Conservation (phyloP, 2,113 vertebrate species). For the Etheostoma cragini region DNA sequence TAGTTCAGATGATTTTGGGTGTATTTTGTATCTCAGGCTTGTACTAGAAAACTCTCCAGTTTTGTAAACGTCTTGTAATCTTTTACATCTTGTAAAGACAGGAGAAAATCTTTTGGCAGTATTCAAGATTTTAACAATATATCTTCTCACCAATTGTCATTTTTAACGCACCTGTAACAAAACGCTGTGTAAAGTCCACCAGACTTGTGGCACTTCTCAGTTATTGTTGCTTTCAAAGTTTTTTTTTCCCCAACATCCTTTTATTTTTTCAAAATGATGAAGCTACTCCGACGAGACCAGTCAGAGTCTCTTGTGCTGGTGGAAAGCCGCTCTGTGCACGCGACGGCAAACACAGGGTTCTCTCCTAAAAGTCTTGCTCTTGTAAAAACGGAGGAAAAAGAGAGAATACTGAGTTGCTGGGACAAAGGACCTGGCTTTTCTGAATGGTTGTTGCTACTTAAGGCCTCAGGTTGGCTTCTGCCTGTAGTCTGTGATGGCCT, state of each 20-base stretch:
- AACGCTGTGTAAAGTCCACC: conserved; percentile 39
- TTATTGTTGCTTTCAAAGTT: conserved; percentile 35
- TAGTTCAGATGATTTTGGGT: conserved; percentile 39
- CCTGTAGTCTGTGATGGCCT: conserved; percentile 91
- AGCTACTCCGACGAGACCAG: conserved; percentile 16
- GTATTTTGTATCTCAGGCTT: conserved; percentile 79
- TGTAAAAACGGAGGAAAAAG: conserved; percentile 91
- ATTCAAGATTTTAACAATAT: conserved; percentile 44
- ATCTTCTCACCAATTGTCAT: conserved; percentile 26
- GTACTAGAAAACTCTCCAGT: conserved; percentile 69
- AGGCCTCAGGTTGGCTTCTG: conserved; percentile 86
- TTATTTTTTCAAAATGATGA: conserved; percentile 33
- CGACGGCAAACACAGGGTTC: conserved; percentile 17
- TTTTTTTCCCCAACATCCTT: conserved; percentile 19
- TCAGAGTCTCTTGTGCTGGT: conserved; percentile 7
- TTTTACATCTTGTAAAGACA: conserved; percentile 53
- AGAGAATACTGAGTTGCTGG: conserved; percentile 74
- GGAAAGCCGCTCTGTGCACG: conserved; percentile 29
- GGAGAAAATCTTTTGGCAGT: conserved; percentile 36
- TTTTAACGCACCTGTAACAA: conserved; percentile 61
- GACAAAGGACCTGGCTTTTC: conserved; percentile 54
- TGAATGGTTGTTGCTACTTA: conserved; percentile 44
- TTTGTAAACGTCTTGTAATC: conserved; percentile 70
- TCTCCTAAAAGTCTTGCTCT: conserved; percentile 54
- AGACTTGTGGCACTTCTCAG: conserved; percentile 69